Base-by-base conservation (phyloP, 2,888 invertebrate genomes). In the Liopterus haemorrhoidalis region DNA sequence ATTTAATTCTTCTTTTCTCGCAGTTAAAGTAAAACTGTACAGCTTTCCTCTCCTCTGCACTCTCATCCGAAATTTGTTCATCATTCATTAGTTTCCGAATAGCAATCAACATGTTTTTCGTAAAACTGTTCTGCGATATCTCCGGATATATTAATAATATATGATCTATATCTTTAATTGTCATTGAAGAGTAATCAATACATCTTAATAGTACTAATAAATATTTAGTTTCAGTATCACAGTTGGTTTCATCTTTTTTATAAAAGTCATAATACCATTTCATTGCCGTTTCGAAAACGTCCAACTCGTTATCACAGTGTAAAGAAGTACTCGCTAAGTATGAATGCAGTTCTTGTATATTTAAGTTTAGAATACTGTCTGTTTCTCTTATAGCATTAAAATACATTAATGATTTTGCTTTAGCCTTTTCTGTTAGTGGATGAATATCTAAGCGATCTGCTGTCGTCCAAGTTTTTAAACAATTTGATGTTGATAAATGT, bases 211-310 rank as follows among this genome's bases (percentile, higher is more conserved):
- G 50, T 36, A 51, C 54, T 24, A 61, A 51, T 31, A 65, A 52
- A 21, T 40, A 9, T 36, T 43, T 42, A n/a, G 6, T 45, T 36
- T 31, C 48, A 40, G 11, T 42, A 5, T 38, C 49, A 46, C 5
- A 44, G 30, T 20, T 41, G 30, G 24, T 21, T 20, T 27, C 32
- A 5, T 36, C 5, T 39, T 48, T 51, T 6, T 36, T 21, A 0
- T 50, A 45, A 49, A 65, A 60, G 48, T 63, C 61, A 38, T 58
- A 59, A 57, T 63, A 66, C 70, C 70, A 70, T 46, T 57, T 58
- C 59, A 67, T 64, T 28, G 6, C 28, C 15, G 59, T 51, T 54
- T 61, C 52, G 54, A 69, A 68, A 8, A 69, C 65, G 39, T 57
- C 56, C 14, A 64, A 50, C 55, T 70, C 70, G 28, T 49, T 54